Base-by-base conservation (phyloP, 2,113 vertebrate genomes). In the Benitochromis conjunctus region DNA sequence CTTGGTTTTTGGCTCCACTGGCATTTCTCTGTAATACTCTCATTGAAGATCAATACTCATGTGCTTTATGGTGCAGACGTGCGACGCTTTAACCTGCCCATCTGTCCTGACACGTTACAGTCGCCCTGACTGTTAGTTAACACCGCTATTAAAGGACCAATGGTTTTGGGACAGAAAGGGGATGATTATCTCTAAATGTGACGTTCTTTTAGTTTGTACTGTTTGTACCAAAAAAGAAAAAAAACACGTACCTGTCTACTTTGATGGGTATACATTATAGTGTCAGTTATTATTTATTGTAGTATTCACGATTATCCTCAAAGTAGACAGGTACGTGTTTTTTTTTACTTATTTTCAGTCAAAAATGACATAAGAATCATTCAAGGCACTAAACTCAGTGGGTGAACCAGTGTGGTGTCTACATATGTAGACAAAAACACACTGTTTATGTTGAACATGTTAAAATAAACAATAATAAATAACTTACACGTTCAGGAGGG, bases 31-130 rank as follows among this genome's bases (percentile, higher is more conserved):
- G 79, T 79, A 66, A 46, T 21, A 11, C 84, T 82, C 69, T 84
- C 80, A 84, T 80, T 76, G 66, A 43, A 91, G 90, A 90, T 94
- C 91, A 94, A 88, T 93, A 90, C 36, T 74, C 36, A 19, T 80
- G 58, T 38, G 84, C 82, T 84, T 82, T 51, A 76, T 54, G 48
- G 29, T 4, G 57, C 14, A 64, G 19, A 78, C 71, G 3, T 57
- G 88, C 55, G 38, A 55, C 5, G 26, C 84, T 78, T 34, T 34
- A 82, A 58, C 62, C 66, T 18, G 62, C 57, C 92, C 92, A 91
- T 93, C 92, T 93, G 93, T 80, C 80, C 78, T 5, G 62, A 71
- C 29, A 46, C 85, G 18, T 66, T 18, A 58, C 64, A 74, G 79
- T 3, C 31, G 18, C 71, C 64, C 41, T 18, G 41, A 66, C 1